Conservation (phyloP, 2,797 vertebrate genomes). For the Pseudochromis fuscus region DNA sequence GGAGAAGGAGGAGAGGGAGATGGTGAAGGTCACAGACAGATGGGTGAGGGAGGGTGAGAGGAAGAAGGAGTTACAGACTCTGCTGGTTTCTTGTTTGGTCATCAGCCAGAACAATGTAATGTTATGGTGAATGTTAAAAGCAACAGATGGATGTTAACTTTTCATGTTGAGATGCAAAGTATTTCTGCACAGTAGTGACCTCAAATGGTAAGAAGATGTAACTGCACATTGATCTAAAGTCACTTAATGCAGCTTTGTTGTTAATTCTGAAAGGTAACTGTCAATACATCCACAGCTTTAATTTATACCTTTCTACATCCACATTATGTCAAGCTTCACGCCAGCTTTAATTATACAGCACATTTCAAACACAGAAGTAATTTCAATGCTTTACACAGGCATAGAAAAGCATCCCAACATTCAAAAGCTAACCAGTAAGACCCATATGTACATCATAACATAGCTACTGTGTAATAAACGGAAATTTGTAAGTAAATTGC, state of each 20-base stretch:
- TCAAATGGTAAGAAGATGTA: not conserved
- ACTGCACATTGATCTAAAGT: not conserved
- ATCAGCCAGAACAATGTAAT: too few species aligned
- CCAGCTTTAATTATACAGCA: too few species aligned
- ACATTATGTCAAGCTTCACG: too few species aligned
- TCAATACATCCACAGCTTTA: too few species aligned
- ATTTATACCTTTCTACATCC: too few species aligned
- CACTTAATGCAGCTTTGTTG: not conserved
- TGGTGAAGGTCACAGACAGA: slow-evolving; percentile 3
- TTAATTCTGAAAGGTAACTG: not conserved
- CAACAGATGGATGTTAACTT: slow-evolving; percentile 3
- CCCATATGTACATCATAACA: too few species aligned
- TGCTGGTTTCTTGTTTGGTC: rapidly evolving
- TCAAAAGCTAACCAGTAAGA: too few species aligned
- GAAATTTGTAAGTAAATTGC: too few species aligned
- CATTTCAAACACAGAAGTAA: too few species aligned
- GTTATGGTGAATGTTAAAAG: not conserved
- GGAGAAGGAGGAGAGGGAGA: slow-evolving; percentile 21
- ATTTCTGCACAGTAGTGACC: not conserved
- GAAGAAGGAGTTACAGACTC: not conserved
- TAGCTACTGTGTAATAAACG: too few species aligned
- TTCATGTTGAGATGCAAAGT: not conserved
- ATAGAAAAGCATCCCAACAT: too few species aligned
- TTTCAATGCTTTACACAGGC: too few species aligned
- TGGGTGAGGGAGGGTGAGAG: slow-evolving; percentile 7